phyloP scores from a whole-genome alignment of 53 echinoderm and acorn worm genomes.

The Echinometra lucunter region DNA sequence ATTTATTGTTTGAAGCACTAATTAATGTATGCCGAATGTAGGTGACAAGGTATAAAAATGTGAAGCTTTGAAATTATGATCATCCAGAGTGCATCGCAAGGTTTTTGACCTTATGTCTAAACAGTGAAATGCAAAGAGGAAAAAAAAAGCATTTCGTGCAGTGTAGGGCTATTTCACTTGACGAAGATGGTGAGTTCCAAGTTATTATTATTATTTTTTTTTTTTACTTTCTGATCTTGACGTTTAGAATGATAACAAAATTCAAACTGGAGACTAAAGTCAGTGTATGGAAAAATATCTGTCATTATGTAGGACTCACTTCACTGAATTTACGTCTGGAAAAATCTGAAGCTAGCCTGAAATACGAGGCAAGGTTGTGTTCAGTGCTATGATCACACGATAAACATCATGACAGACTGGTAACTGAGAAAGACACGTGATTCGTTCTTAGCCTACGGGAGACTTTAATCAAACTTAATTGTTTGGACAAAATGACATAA shows the following conservation, averaged over 20 bases:
- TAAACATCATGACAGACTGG: conserved; percentile 50
- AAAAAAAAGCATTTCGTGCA: background rate
- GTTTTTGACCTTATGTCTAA: too few species aligned
- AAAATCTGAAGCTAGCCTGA: background rate
- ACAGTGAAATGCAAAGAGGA: too few species aligned
- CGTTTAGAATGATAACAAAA: background rate
- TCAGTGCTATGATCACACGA: conserved; percentile 11
- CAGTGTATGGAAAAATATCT: background rate
- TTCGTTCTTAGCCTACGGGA: background rate
- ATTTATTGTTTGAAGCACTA: background rate
- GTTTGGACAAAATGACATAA: conserved; percentile 22
- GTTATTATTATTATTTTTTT: background rate
- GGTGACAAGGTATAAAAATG: background rate
- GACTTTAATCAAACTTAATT: conserved; percentile 21
- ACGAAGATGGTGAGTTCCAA: background rate
- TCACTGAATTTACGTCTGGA: conserved; percentile 33
- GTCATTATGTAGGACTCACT: conserved; percentile 22
- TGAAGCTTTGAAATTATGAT: background rate
- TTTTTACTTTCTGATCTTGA: background rate
- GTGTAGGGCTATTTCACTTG: background rate
- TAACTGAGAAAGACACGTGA: conserved; percentile 33
- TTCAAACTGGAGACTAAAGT: background rate
- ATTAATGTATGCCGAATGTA: background rate
- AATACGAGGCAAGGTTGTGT: conserved; percentile 31
- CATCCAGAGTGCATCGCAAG: too few species aligned